Conservation (phyloP, 2,113 vertebrate species). For the Plotosus lineatus region DNA sequence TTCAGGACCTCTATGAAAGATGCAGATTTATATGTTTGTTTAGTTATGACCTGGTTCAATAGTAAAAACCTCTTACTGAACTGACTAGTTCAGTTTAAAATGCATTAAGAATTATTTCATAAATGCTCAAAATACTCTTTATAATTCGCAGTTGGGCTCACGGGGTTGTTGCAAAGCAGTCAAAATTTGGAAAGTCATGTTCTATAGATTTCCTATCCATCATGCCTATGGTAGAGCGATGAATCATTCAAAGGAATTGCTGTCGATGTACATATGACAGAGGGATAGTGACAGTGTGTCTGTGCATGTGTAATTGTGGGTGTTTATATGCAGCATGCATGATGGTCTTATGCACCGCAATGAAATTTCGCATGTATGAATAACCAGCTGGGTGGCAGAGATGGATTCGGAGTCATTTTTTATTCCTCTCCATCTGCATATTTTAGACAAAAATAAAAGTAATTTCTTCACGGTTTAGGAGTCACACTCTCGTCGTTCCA, state of each 20-base stretch:
- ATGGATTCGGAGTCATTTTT: constrained; percentile 51
- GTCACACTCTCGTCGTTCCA: constrained; percentile 22
- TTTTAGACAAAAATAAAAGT: constrained; percentile 47
- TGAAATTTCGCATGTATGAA: constrained; percentile 50
- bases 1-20: neutral
- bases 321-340: constrained; percentile 47
- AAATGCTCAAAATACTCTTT: neutral
- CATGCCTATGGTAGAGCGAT: constrained; percentile 13
- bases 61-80: neutral
- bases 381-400: constrained; percentile 43
- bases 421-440: constrained; percentile 41
- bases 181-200: neutral
- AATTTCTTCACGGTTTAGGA: constrained; percentile 37
- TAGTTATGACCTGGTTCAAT: neutral
- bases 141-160: neutral
- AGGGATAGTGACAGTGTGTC: neutral
- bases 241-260: constrained; percentile 24
- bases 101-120: neutral
- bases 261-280: neutral
- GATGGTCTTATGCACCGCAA: constrained; percentile 36
- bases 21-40: neutral
- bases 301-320: constrained; percentile 26
- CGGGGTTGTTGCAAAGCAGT: neutral
- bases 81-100: neutral
- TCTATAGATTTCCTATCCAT: constrained; percentile 34